phyloP scores from a whole-genome alignment of 1,140 invertebrate genomes.

The Calycopis cecrops region DNA sequence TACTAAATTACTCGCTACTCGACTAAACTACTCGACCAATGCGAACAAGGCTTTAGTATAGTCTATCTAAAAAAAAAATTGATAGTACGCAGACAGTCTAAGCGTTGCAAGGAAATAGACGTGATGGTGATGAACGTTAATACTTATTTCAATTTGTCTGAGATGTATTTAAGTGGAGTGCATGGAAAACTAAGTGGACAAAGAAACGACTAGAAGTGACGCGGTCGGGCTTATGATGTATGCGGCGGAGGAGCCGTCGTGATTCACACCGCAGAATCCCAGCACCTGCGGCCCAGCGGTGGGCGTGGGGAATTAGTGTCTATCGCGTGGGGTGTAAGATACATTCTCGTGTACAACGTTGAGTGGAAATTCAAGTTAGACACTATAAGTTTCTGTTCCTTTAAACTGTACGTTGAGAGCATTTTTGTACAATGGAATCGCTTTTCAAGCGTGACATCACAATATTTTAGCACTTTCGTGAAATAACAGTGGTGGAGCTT shows the following conservation, averaged over 20 bases:
- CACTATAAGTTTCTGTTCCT: slow-evolving; percentile 29
- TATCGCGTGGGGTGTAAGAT: background rate
- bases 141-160: slow-evolving; percentile 27
- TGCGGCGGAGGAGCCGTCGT: slow-evolving; percentile 47
- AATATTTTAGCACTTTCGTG: slow-evolving; percentile 60
- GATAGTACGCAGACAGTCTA: no score
- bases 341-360: no score
- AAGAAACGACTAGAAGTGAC: slow-evolving; percentile 51
- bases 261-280: slow-evolving; percentile 48
- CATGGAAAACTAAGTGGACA: slow-evolving; percentile 43
- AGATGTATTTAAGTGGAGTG: slow-evolving; percentile 27
- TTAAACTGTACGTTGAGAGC: slow-evolving; percentile 41
- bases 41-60: no score
- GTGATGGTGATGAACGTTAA: background rate
- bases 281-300: slow-evolving; percentile 43
- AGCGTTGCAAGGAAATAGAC: no score
- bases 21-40: no score
- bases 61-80: no score
- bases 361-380: slow-evolving; percentile 2
- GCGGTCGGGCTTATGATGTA: slow-evolving; percentile 53
- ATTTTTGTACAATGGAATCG: slow-evolving; percentile 46
- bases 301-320: no score
- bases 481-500: slow-evolving; percentile 58
- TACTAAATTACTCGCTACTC: no score
- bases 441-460: slow-evolving; percentile 37